A percentile compares a stretch with the other conserved stretches of the same genome.
Conservation (phyloP, 1,140 invertebrate genomes). For the Gyrodactylus bullatarudis region DNA sequence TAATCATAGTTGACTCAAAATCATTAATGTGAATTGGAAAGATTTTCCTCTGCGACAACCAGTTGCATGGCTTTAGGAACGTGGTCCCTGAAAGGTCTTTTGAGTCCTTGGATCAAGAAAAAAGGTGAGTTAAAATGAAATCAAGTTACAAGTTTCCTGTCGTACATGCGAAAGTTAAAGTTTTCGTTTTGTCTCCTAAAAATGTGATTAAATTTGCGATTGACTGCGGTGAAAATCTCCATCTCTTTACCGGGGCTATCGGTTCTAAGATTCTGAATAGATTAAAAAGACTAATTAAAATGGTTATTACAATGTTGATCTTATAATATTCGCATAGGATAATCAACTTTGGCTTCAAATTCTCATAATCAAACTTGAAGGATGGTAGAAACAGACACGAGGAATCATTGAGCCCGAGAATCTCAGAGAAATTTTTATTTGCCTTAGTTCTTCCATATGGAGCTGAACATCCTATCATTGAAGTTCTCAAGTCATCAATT, state of each 20-base stretch:
- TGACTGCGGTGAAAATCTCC: constrained; percentile 17
- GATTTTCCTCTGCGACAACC: constrained; percentile 12
- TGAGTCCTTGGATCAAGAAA: too few relatives aligned
- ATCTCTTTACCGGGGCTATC: constrained; percentile 17
- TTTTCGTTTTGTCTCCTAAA: constrained; percentile 11
- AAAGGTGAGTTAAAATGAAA: too few relatives aligned
- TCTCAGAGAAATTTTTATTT: background rate
- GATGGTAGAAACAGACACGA: constrained; percentile 11
- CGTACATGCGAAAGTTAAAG: background rate
- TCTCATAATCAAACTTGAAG: constrained; percentile 13
- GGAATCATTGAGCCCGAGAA: background rate
- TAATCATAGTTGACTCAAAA: background rate
- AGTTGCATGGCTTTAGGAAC: background rate
- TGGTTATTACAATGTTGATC: constrained; percentile 14
- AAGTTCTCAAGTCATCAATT: background rate
- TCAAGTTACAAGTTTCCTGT: too few relatives aligned
- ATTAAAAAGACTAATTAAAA: background rate
- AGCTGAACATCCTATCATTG: background rate
- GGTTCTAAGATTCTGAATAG: constrained; percentile 12
- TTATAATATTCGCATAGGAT: constrained; percentile 16
- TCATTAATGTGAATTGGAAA: constrained; percentile 15
- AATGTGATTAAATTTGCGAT: constrained; percentile 16
- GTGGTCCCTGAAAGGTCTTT: background rate
- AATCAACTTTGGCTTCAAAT: constrained; percentile 14
- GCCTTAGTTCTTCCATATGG: background rate